Evolutionary conservation across 2,113 vertebrate genomes (phyloP), one percentile per base, ranked within the genome.

Genomic region (Trichomycterus rosablanca): DNA sequence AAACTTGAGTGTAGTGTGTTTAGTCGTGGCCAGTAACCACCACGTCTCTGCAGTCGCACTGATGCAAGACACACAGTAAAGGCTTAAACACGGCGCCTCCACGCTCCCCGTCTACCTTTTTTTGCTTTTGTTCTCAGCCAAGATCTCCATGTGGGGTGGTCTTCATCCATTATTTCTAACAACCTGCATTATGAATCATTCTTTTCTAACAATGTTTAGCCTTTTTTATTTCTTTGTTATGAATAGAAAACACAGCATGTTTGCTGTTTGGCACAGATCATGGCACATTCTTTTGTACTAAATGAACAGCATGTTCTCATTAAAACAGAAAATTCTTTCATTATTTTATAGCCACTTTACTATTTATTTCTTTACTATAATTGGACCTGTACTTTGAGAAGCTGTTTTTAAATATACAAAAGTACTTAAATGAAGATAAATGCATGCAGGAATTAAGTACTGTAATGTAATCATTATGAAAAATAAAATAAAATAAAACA

Each of bases 21-120:
- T 24, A 58, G 60, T 22, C 7, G 24, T 26, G 48, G 20, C 55
- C 45, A 44, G 37, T 16, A 19, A 11, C 80, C 81, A 77, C 84
- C 88, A 75, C 80, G 81, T 84, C 80, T 85, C 84, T 79, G 80
- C 83, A 84, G 87, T 80, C 84, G 87, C 81, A 73, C 80, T 35
- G 80, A 74, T 84, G 86, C 84, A 84, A 85, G 85, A 82, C 84
- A 84, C 43, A 49, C 28, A 30, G 85, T 84, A 86, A 88, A 80
- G 80, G 87, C 88, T 88, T 85, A 88, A 85, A 81, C 87, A 80
- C 73, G 65, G 77, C 88, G 88, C 85, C 83, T 83, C 76, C 82
- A 83, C 9, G 88, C 85, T 87, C 84, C 82, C 88, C 89, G 86
- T 86, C 88, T n/a, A n/a, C n/a, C n/a, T 89, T 81, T 84, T 86